phyloP scores from a whole-genome alignment of 2,113 vertebrate genomes.

The Oreochromis aureus region DNA sequence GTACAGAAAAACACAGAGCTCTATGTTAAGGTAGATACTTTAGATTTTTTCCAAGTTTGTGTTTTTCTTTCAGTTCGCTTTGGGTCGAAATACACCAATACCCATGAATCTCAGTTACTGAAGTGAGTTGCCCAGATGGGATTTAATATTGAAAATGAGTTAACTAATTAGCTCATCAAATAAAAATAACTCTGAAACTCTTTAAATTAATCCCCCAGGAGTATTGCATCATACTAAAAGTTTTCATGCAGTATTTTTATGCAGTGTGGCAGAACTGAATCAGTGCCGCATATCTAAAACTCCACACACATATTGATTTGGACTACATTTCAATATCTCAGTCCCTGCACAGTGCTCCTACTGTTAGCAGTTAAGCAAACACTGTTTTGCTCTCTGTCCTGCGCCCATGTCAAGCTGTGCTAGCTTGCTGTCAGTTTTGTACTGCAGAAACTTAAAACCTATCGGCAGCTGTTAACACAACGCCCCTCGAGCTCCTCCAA shows the following conservation, averaged over 20 bases:
- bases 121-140: background rate
- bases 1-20: background rate
- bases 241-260: background rate
- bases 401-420: background rate
- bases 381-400: background rate
- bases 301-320: background rate
- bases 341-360: background rate
- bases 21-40: background rate
- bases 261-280: background rate
- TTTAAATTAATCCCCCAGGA: background rate
- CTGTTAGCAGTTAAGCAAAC: background rate
- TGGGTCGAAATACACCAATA: background rate
- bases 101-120: background rate
- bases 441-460: slow-evolving; percentile 24
- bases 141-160: background rate
- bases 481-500: slow-evolving; percentile 42
- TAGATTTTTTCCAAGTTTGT: background rate
- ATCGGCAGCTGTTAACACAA: slow-evolving; percentile 34
- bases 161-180: background rate
- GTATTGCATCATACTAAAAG: background rate
- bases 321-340: background rate
- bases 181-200: background rate
- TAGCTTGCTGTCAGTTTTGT: background rate
- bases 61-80: background rate
- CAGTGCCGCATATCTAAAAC: background rate